Evolutionary conservation across 2,888 invertebrate species (phyloP).

Genomic region (Caenorhabditis imperialis): DNA sequence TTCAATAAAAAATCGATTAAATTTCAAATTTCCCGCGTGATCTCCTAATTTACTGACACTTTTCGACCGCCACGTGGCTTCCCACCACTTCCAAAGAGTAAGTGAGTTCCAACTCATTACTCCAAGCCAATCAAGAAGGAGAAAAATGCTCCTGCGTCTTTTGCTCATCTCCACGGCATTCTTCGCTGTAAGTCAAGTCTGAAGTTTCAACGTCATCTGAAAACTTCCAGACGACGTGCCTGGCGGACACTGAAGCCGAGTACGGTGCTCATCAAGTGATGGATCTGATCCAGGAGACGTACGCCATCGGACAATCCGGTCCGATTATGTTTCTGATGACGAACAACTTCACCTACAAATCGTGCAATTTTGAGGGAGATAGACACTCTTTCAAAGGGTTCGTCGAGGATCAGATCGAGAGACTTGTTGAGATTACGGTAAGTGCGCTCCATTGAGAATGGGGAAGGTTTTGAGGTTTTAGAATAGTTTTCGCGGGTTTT

Average conservation of each 20-base stretch:
- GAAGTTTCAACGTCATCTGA: too few relatives aligned
- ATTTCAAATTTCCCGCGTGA: too few relatives aligned
- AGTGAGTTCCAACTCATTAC: too few relatives aligned
- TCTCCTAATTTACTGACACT: too few relatives aligned
- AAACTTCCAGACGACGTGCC: too few relatives aligned
- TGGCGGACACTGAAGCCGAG: constrained; percentile 6
- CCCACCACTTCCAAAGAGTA: too few relatives aligned
- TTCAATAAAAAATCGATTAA: too few relatives aligned
- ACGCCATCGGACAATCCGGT: neutral
- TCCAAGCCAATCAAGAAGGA: too few relatives aligned
- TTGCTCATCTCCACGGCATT: constrained; percentile 32
- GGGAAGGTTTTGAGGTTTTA: too few relatives aligned
- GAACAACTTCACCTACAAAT: constrained; percentile 24
- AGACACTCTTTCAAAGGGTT: constrained; percentile 20
- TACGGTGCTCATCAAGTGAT: constrained; percentile 29
- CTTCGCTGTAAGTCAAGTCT: constrained; percentile 4
- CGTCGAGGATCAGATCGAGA: constrained; percentile 21
- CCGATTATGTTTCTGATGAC: constrained; percentile 19
- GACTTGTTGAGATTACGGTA: constrained; percentile 26
- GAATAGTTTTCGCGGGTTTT: too few relatives aligned
- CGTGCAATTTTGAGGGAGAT: constrained; percentile 39
- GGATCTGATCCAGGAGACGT: constrained; percentile 14
- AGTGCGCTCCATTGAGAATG: too few relatives aligned
- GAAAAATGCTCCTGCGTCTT: constrained; percentile 20
- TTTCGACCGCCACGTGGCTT: too few relatives aligned